Percentiles rank a stretch among this genome's conserved stretches.
phyloP scores from a whole-genome alignment of 1,140 invertebrate species.

The Ephestia elutella region DNA sequence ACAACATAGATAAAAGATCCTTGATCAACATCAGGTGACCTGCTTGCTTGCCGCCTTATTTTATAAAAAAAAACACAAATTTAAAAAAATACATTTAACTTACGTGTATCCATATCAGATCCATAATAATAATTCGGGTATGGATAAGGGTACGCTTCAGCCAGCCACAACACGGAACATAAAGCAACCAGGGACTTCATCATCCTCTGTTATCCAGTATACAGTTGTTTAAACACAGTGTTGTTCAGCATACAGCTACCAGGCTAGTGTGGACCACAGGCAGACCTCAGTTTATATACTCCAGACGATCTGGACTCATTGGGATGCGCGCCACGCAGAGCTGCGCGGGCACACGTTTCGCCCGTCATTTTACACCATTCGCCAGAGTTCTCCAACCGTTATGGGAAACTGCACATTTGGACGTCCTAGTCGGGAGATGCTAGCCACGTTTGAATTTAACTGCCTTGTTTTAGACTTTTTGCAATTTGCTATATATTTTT shows the following conservation, averaged over 20 bases:
- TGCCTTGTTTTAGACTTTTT: conserved; percentile 29
- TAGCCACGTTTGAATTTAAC: conserved; percentile 34
- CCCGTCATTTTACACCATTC: conserved; percentile 51
- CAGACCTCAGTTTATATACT: conserved; percentile 53
- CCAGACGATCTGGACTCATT: conserved; percentile 48
- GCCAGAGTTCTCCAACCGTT: conserved; percentile 54
- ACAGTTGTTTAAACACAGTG: conserved; percentile 14
- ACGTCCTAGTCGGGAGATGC: conserved; percentile 39
- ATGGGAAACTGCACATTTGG: conserved; percentile 41
- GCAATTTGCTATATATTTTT: no score
- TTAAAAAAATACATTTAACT: conserved; percentile 34
- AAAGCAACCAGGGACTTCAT: conserved; percentile 28
- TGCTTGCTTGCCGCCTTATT: no score
- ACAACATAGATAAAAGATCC: no score
- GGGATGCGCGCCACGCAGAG: conserved; percentile 47
- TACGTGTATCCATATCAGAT: conserved; percentile 51
- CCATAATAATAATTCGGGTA: conserved; percentile 55
- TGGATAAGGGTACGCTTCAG: conserved; percentile 43
- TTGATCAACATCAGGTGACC: no score
- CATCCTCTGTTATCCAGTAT: conserved; percentile 22
- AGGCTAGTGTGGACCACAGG: conserved; percentile 38
- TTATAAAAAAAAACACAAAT: conserved; percentile 9
- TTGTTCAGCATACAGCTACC: conserved; percentile 37
- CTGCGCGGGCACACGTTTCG: conserved; percentile 35
- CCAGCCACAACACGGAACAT: conserved; percentile 41